Conservation (phyloP, 2,797 vertebrate species). For the Sandelia bainsii region DNA sequence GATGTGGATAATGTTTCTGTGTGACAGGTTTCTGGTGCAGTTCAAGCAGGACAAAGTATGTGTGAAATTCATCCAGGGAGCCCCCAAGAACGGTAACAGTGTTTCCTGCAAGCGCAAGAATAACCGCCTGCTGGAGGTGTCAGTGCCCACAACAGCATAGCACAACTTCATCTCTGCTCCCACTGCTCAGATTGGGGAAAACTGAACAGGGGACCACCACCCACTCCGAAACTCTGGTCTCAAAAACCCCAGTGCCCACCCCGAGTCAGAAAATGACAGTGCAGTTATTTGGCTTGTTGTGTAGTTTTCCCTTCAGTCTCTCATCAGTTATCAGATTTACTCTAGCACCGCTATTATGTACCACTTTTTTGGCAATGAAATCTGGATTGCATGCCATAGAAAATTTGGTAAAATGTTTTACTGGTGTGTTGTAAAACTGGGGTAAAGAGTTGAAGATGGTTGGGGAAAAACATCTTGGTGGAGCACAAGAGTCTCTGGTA, state of each 20-base stretch:
- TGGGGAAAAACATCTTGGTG: constrained; percentile 3
- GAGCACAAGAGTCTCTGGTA: constrained; percentile 34
- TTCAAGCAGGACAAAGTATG: constrained; percentile 99
- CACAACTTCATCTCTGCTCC: constrained; percentile 8
- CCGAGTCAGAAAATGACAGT: constrained; percentile 77
- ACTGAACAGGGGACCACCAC: constrained; percentile 45
- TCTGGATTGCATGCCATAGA: constrained; percentile 68
- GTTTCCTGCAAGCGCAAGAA: constrained; percentile 97
- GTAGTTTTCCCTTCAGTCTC: constrained; percentile 53
- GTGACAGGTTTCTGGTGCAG: constrained; percentile 94
- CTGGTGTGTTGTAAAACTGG: constrained; percentile 61
- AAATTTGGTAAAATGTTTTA: constrained; percentile 48
- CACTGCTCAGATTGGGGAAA: constrained; percentile 68
- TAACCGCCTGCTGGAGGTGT: constrained; percentile 97
- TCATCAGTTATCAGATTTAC: constrained; percentile 73
- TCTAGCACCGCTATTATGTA: constrained; percentile 49
- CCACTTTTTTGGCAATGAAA: constrained; percentile 57
- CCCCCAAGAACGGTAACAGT: constrained; percentile 91
- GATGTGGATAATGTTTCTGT: neutral
- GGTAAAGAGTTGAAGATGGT: constrained; percentile 33
- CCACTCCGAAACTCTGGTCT: constrained; percentile 46
- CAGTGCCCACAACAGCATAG: constrained; percentile 86
- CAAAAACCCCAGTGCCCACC: constrained; percentile 33
- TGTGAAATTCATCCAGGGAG: constrained; percentile 95
- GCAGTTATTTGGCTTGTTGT: constrained; percentile 83